phyloP scores from a whole-genome alignment of 2,888 invertebrate genomes.

The Gerris lacustris region DNA sequence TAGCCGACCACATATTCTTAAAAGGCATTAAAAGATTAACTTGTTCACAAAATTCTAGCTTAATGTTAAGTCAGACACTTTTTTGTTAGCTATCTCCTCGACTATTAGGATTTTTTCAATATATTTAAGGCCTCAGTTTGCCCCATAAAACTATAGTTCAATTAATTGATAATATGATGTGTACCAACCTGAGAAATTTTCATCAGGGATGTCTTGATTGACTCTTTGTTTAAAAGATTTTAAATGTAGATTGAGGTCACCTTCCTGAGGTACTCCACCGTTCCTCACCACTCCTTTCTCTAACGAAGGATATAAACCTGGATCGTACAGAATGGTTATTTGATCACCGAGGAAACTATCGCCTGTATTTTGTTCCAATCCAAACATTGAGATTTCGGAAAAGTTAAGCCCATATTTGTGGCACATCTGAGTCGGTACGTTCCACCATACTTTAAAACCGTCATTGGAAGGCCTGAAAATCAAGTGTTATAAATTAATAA shows the following conservation, averaged over 20 bases:
- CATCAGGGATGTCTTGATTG: conserved; percentile 47
- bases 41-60: no score
- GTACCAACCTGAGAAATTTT: conserved; percentile 45
- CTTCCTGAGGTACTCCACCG: conserved; percentile 66
- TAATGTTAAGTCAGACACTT: no score
- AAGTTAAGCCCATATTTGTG: conserved; percentile 49
- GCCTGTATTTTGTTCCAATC: conserved; percentile 51
- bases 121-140: no score
- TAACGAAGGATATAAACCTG: conserved; percentile 42
- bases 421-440: conserved; percentile 64
- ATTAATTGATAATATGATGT: no score
- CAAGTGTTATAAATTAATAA: not conserved
- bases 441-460: conserved; percentile 50
- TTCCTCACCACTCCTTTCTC: conserved; percentile 41
- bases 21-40: no score
- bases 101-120: no score
- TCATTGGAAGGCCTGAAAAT: not conserved
- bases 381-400: conserved; percentile 44
- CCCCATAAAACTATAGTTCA: no score
- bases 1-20: no score
- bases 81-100: no score
- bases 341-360: conserved; percentile 54
- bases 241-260: conserved; percentile 52
- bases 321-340: conserved; percentile 60
- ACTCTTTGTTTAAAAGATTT: conserved; percentile 45